Evolutionary conservation across 2,888 invertebrate species (phyloP).

Genomic region (Beris morrisii): DNA sequence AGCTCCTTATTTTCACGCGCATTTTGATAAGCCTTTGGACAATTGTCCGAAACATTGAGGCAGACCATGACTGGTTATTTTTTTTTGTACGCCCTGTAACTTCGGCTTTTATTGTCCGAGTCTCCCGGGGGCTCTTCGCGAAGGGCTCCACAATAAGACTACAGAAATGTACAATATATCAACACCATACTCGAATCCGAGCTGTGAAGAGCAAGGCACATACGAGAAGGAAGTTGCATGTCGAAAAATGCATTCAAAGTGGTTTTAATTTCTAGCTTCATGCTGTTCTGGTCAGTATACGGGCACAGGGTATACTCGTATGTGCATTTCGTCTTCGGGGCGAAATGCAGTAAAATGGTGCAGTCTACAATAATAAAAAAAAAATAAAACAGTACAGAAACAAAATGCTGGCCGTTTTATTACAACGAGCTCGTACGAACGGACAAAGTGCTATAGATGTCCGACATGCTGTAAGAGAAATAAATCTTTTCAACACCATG

Average conservation of each 20-base stretch:
- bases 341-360: slow-evolving; percentile 14
- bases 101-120: no score
- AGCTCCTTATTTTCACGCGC: no score
- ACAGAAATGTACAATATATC: no score
- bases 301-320: background rate
- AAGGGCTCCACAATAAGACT: no score
- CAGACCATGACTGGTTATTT: no score
- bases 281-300: slow-evolving; percentile 30
- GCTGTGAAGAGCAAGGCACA: slow-evolving; percentile 2
- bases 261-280: slow-evolving; percentile 37
- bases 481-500: slow-evolving; percentile 32
- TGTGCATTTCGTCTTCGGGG: background rate
- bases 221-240: slow-evolving; percentile 34
- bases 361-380: background rate
- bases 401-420: no score
- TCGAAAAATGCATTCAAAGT: slow-evolving; percentile 34
- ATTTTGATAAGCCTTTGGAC: no score
- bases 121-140: no score
- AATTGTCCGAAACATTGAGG: no score
- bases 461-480: slow-evolving; percentile 31
- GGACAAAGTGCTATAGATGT: slow-evolving; percentile 30
- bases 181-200: no score
- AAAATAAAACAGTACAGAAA: no score
- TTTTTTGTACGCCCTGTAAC: no score
- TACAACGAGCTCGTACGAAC: background rate